Conservation (phyloP, 2,888 invertebrate genomes). For the Galerucella nymphaeae region DNA sequence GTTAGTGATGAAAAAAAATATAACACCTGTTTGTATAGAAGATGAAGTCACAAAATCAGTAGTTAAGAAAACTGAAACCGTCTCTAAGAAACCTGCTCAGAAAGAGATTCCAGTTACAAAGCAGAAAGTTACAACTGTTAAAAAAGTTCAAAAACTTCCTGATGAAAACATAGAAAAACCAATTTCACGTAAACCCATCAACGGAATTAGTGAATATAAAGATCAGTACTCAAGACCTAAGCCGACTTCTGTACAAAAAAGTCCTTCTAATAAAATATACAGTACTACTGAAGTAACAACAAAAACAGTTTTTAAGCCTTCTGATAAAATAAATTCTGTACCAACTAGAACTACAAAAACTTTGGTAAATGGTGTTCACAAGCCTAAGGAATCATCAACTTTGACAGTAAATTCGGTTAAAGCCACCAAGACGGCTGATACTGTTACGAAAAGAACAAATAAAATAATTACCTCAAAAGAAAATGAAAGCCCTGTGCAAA, state of each 20-base stretch:
- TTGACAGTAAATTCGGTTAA: constrained; percentile 38
- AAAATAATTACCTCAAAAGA: constrained; percentile 36
- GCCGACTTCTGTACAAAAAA: constrained; percentile 29
- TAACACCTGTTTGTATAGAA: constrained; percentile 55
- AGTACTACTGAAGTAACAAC: constrained; percentile 39
- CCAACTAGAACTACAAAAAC: constrained; percentile 1
- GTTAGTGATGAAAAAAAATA: constrained; percentile 55
- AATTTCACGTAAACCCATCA: constrained; percentile 36
- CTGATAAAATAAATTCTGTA: constrained; percentile 13
- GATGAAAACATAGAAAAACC: constrained; percentile 46
- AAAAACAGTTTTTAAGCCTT: constrained; percentile 26
- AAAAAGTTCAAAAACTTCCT: constrained; percentile 35
- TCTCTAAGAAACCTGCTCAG: constrained; percentile 15
- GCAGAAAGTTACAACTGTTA: constrained; percentile 33
- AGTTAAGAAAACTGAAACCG: constrained; percentile 26
- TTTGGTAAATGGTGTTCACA: constrained; percentile 33
- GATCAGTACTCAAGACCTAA: constrained; percentile 49
- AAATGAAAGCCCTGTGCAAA: constrained; percentile 45
- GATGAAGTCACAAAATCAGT: constrained; percentile 50
- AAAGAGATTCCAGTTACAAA: constrained; percentile 26
- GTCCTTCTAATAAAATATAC: neutral
- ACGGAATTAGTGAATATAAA: constrained; percentile 47
- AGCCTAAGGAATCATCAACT: constrained; percentile 44
- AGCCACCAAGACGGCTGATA: constrained; percentile 49
- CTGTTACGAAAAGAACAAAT: constrained; percentile 48